Base-by-base conservation (phyloP, 2,113 vertebrate species). In the Ameiurus melas region DNA sequence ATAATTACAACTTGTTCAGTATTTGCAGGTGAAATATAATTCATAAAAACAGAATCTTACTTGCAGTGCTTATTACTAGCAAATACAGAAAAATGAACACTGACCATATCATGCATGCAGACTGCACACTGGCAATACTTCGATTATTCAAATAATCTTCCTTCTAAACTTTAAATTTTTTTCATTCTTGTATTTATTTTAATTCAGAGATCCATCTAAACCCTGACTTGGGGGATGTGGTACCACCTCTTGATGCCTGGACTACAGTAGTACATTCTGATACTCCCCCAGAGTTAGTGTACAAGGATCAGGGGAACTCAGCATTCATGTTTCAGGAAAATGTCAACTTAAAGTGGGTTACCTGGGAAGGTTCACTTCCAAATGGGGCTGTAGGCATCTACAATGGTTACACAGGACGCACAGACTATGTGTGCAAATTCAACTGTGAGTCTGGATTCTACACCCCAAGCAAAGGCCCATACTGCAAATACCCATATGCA, bases 191-290 rank as follows among this genome's bases (percentile, higher is more conserved):
- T 36, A 43, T 75, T 47, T 57, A 4, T 20, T 58, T 25, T 84
- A 1, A 53, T 84, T 53, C 30, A 95, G 95, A 92, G 79, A 58
- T 60, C 10, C 83, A 77, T 86, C 90, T 95, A 0, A 94, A 94
- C 88, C 92, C 92, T 5, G 2, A 53, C 0, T 89, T 91, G 62
- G 92, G 86, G 51, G 70, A 94, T 2, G 89, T 93, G 0, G 85
- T 93, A 6, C 94, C 94, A 0, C 93, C 93, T 17, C 85, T 91
- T 20, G 87, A 90, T 47, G 27, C 68, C 73, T 73, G 4, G 62
- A 90, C 66, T 12, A 39, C 84, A 27, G 87, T 92, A 9, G 0
- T 5, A 43, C 25, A 82, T 1, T 27, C 25, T 79, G 83, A 91
- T 25, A 27, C 55, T 14, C 66, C 87, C 5, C 58, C 58, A 19